A percentile compares a stretch with the other conserved stretches of the same genome.
These are phyloP conservation scores for Patella vulgata DNA, from an alignment of 1,140 invertebrate genomes.

Conservation along the genomic window DNA sequence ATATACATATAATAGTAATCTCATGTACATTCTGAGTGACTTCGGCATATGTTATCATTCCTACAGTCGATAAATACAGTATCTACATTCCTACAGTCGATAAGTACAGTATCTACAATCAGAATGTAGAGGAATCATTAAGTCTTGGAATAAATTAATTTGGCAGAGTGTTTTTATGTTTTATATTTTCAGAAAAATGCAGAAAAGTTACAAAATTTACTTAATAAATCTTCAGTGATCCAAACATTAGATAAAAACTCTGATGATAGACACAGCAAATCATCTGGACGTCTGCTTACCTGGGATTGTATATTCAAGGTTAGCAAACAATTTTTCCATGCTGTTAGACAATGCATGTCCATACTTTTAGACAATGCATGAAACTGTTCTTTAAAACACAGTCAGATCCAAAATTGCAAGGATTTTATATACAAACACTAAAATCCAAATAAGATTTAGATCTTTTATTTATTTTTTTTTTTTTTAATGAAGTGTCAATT, in stretches of 20 bases:
- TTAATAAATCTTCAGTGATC: conserved; percentile 31
- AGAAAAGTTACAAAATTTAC: conserved; percentile 32
- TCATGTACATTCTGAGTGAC: no score
- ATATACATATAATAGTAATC: no score
- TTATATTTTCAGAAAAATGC: conserved; percentile 39
- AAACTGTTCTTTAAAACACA: not conserved
- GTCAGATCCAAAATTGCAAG: not conserved
- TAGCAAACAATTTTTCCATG: not conserved
- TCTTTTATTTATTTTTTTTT: not conserved
- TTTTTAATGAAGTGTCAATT: not conserved
- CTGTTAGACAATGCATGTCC: not conserved
- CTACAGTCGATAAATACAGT: no score
- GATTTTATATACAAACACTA: no score
- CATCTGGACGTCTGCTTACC: conserved; percentile 16
- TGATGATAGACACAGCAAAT: conserved; percentile 13
- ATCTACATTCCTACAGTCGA: no score
- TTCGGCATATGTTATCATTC: no score
- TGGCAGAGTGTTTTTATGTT: no score
- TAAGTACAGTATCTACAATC: no score
- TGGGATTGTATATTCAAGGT: conserved; percentile 43
- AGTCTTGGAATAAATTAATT: no score
- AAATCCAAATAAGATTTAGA: no score
- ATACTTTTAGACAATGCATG: not conserved
- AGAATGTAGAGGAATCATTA: no score
- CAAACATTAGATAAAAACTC: conserved; percentile 30